Evolutionary conservation across 2,113 vertebrate species (phyloP), one percentile per base, ranked within the genome.

Genomic region (Proterorhinus semilunaris): DNA sequence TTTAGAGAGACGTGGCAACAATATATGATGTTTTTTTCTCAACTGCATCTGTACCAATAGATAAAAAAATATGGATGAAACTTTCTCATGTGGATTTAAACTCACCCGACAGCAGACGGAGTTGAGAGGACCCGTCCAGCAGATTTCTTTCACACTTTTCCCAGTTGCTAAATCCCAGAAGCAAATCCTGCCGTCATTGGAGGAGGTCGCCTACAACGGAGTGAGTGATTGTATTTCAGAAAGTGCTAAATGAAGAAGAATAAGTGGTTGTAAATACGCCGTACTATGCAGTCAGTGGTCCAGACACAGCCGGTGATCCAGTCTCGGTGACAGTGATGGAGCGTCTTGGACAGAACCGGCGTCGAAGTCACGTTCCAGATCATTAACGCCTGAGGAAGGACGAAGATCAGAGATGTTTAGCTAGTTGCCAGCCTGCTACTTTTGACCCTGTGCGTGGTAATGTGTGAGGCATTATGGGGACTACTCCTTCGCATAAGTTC

Each of bases 291-390:
- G 52, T 71, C 58, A 16, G 74, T 57, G 61, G 91, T 92, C 95
- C 95, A 96, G 55, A 89, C 84, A 68, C 94, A 96, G 78, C 89
- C 88, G 5, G 94, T 94, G 83, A 97, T 89, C 95, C 96, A 97
- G 91, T 96, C 95, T 75, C 88, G 89, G 79, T 97, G 96, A 74
- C 92, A 90, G 79, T 93, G 89, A 45, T 66, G 79, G 42, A 96
- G 84, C 5, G 91, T 78, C 51, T 81, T 83, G 7, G 81, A 87
- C 57, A 94, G 76, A 54, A 70, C 75, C 1, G 93, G 88, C 63
- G 71, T 55, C 1, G 82, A 44, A 17, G 21, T 83, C 27, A 95
- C 76, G 0, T 94, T 91, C 95, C 95, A 96, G 57, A 95, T 86
- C 62, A 94, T 83, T 68, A 96, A 89, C 69, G 84, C 89, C 94